Base-by-base conservation (phyloP, 2,888 invertebrate species). In the Anorthoa munda region DNA sequence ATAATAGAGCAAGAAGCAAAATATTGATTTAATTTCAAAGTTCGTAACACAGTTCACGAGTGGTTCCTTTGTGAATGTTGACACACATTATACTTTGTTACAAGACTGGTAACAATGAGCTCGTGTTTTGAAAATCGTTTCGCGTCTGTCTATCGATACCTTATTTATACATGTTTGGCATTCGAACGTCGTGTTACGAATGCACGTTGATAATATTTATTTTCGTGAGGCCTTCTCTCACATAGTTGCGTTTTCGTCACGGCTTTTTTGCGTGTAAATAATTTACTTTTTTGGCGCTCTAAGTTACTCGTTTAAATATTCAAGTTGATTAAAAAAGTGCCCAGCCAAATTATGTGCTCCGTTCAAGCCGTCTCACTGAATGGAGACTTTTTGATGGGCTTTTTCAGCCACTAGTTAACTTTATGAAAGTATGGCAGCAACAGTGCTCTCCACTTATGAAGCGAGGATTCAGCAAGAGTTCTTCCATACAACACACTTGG, bases 81-180 rank as follows among this genome's bases (percentile, higher is more conserved):
- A 86, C 86, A 84, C 76, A 83, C 79, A 70, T 79, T 77, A 83
- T 67, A 85, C 86, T 84, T 84, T 88, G 89, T 88, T 83, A 86
- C 85, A 81, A 81, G 72, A 81, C 66, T 74, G 69, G 69, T 83
- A 87, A 91, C 91, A 91, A 90, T 89, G 88, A 86, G 82, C 75
- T 80, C 59, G 66, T 90, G 88, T 91, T 90, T 90, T 88, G 89
- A 88, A 90, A 91, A 90, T 83, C 83, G 72, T 83, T 86, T 75
- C 79, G 82, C 84, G 87, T 83, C 76, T 80, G 79, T 84, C 85
- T 83, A 82, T 76, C 73, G 78, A 88, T 82, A 83, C 83, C 65
- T 85, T 86, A 85, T 86, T 84, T 87, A 84, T 84, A 86, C 86
- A 86, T 83, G 86, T 86, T 88, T 86, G 85, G 85, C 82, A 89